Evolutionary conservation across 2,797 vertebrate species (phyloP).

Genomic region (Orientallactaga sibirica): DNA sequence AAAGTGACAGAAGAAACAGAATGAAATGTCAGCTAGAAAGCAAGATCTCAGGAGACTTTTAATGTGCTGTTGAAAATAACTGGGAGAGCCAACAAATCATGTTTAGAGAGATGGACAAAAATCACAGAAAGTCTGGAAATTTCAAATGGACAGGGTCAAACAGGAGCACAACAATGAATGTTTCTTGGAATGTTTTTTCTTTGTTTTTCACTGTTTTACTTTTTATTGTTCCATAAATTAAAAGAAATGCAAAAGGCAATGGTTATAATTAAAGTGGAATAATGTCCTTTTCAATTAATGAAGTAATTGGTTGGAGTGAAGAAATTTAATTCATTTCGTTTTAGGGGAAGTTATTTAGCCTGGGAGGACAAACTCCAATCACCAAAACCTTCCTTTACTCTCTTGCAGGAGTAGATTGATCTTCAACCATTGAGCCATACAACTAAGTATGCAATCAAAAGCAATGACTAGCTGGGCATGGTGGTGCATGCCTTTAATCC

Average conservation of each 20-base stretch:
- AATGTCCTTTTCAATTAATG: conserved; percentile 71
- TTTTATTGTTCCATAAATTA: conserved; percentile 69
- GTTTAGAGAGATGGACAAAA: conserved; percentile 60
- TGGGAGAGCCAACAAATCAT: conserved; percentile 55
- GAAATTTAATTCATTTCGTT: conserved; percentile 63
- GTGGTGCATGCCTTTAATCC: too few relatives aligned
- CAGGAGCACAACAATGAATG: conserved; percentile 46
- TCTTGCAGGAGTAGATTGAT: conserved; percentile 2
- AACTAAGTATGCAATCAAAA: conserved; percentile 22
- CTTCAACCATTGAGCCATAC: neutral
- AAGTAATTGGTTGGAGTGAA: conserved; percentile 68
- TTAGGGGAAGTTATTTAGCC: conserved; percentile 47
- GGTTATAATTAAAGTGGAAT: conserved; percentile 71
- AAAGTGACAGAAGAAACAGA: conserved; percentile 64
- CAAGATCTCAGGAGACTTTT: conserved; percentile 49
- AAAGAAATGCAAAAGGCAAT: conserved; percentile 67
- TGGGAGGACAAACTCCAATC: neutral
- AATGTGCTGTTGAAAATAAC: conserved; percentile 70
- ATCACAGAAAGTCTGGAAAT: conserved; percentile 66
- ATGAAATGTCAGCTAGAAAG: conserved; percentile 70
- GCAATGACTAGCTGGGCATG: too few relatives aligned
- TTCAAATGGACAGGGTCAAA: conserved; percentile 66
- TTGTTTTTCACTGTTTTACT: conserved; percentile 49
- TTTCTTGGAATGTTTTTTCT: conserved; percentile 57
- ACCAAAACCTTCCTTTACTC: conserved; percentile 8